Evolutionary conservation across 1,140 invertebrate species (phyloP).

Genomic region (Plectrocnemia conspersa): DNA sequence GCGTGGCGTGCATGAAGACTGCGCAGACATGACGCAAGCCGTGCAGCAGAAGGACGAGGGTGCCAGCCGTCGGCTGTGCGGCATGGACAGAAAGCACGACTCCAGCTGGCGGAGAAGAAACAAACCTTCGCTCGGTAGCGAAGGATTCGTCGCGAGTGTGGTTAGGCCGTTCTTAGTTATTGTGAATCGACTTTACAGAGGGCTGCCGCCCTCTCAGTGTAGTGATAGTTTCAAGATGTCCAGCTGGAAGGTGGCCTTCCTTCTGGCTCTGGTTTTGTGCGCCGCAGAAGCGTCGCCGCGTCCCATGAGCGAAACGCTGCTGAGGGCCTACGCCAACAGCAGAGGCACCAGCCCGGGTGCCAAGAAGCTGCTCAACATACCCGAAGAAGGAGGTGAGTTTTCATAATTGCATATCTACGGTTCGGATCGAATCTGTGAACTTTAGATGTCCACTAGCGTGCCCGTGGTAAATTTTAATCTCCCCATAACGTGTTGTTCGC

Average conservation of each 20-base stretch:
- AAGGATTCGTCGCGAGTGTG: constrained; percentile 8
- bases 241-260: background rate
- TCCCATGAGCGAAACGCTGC: constrained; percentile 51
- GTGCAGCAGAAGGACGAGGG: constrained; percentile 2
- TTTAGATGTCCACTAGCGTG: no score
- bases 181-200: background rate
- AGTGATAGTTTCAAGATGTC: background rate
- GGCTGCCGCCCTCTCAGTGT: background rate
- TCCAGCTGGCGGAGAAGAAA: constrained; percentile 20
- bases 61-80: constrained; percentile 13
- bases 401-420: no score
- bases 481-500: background rate
- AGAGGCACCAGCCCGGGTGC: constrained; percentile 49
- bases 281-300: constrained; percentile 32
- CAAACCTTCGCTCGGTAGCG: background rate
- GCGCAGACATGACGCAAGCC: constrained; percentile 9
- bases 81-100: constrained; percentile 19
- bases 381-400: constrained; percentile 50
- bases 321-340: constrained; percentile 49
- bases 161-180: constrained; percentile 4
- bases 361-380: constrained; percentile 52
- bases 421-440: background rate
- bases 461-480: no score
- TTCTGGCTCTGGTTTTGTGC: no score
- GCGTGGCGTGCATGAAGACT: background rate